phyloP scores from a whole-genome alignment of 2,888 invertebrate species.

The Thyatira batis region DNA sequence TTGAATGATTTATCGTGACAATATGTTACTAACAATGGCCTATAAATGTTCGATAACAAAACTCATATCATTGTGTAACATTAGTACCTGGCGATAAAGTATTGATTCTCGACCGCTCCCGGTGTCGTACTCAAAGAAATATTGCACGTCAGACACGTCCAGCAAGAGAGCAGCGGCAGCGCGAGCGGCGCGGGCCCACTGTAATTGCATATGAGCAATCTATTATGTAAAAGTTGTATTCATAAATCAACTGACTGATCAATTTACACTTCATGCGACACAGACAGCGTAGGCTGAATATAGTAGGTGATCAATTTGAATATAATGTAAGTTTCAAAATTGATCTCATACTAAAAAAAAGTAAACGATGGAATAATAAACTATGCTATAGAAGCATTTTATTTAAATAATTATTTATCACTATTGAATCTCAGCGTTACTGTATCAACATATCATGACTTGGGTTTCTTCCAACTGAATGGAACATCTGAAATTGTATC shows the following conservation, averaged over 20 bases:
- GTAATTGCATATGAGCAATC: slow-evolving; percentile 26
- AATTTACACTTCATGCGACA: slow-evolving; percentile 50
- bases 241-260: slow-evolving; percentile 51
- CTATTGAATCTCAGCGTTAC: too few species aligned
- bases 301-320: slow-evolving; percentile 46
- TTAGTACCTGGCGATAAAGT: slow-evolving; percentile 23
- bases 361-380: slow-evolving; percentile 15
- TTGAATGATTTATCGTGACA: slow-evolving; percentile 22
- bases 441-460: too few species aligned
- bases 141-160: slow-evolving; percentile 29
- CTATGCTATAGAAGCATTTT: too few species aligned
- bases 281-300: slow-evolving; percentile 50
- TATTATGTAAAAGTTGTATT: slow-evolving; percentile 53
- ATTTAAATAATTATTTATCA: too few species aligned
- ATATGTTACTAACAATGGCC: slow-evolving; percentile 40
- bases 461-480: too few species aligned
- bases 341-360: background rate
- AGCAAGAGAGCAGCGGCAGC: slow-evolving; percentile 13
- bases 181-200: slow-evolving; percentile 10
- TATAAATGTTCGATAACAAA: slow-evolving; percentile 37
- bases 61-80: slow-evolving; percentile 42
- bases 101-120: slow-evolving; percentile 7
- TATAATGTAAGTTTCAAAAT: slow-evolving; percentile 24
- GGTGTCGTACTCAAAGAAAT: slow-evolving; percentile 26
- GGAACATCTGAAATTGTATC: too few species aligned